Percentiles rank a stretch among this genome's conserved stretches.
Evolutionary conservation across 2,797 vertebrate genomes (phyloP).

Genomic region (Spheniscus humboldti): DNA sequence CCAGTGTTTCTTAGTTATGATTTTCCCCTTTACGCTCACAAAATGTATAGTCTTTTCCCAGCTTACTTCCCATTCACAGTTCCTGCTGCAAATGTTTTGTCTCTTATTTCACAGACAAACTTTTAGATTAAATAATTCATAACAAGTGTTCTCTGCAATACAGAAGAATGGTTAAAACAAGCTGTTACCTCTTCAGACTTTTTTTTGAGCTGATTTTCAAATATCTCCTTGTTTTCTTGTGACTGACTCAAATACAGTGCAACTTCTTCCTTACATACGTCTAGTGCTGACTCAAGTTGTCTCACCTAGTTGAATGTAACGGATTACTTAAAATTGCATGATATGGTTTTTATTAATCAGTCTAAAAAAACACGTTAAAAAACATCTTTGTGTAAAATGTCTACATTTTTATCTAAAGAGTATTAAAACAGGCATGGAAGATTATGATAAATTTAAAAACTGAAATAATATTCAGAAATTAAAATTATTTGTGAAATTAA

Average conservation of each 20-base stretch:
- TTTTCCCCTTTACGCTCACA: not conserved
- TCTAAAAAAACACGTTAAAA: not conserved
- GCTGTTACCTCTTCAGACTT: slow-evolving; percentile 82
- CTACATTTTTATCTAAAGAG: not conserved
- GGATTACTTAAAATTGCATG: not conserved
- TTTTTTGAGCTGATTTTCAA: slow-evolving; percentile 80
- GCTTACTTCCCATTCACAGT: not conserved
- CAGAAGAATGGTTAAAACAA: not conserved
- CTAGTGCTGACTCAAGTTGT: slow-evolving; percentile 82
- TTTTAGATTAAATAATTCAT: not conserved
- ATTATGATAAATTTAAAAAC: not conserved
- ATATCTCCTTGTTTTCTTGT: slow-evolving; percentile 79
- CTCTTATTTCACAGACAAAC: not conserved
- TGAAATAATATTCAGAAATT: not conserved
- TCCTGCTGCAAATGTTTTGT: not conserved
- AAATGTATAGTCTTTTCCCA: not conserved
- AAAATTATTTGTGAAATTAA: not conserved
- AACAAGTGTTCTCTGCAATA: not conserved
- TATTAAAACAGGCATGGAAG: not conserved
- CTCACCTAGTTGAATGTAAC: slow-evolving; percentile 72
- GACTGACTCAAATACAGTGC: slow-evolving; percentile 77
- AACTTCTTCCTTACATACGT: slow-evolving; percentile 83
- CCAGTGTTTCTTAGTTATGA: not conserved
- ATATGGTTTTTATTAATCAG: not conserved
- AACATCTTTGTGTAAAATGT: not conserved